phyloP scores from a whole-genome alignment of 2,113 vertebrate species.

The Grus americana region DNA sequence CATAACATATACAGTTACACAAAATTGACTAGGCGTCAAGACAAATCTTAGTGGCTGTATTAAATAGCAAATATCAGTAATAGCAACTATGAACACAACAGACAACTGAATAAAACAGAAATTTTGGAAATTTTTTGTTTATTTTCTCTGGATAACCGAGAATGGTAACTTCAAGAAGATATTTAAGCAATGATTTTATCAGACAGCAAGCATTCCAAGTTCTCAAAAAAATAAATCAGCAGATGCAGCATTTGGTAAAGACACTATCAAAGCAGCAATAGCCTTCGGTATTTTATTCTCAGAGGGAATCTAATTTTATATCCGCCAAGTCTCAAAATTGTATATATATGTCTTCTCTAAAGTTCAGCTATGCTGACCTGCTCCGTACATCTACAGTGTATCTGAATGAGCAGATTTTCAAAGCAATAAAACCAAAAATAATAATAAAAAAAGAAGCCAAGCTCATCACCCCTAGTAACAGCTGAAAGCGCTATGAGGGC shows the following conservation, averaged over 20 bases:
- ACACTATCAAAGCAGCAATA: neutral
- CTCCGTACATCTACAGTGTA: neutral
- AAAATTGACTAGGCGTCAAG: neutral
- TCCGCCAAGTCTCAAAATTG: neutral
- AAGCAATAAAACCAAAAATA: neutral
- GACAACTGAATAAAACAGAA: neutral
- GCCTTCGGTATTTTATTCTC: neutral
- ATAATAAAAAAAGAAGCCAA: neutral
- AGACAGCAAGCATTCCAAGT: neutral
- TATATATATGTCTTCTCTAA: neutral
- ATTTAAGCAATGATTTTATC: neutral
- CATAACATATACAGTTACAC: neutral
- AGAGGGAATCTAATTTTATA: neutral
- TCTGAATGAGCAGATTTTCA: neutral
- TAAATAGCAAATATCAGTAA: neutral
- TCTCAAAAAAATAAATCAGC: neutral
- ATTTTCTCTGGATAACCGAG: neutral
- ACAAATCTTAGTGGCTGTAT: neutral
- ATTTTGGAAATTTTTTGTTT: neutral
- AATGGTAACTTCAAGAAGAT: neutral
- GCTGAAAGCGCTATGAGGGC: neutral
- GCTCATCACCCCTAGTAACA: neutral
- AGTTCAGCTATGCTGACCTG: neutral
- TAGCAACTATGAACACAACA: neutral
- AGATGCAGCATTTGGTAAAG: neutral